A percentile compares a stretch with the other conserved stretches of the same genome.
Evolutionary conservation across 2,797 vertebrate species (phyloP).

Genomic region (Sebastes vulpes): DNA sequence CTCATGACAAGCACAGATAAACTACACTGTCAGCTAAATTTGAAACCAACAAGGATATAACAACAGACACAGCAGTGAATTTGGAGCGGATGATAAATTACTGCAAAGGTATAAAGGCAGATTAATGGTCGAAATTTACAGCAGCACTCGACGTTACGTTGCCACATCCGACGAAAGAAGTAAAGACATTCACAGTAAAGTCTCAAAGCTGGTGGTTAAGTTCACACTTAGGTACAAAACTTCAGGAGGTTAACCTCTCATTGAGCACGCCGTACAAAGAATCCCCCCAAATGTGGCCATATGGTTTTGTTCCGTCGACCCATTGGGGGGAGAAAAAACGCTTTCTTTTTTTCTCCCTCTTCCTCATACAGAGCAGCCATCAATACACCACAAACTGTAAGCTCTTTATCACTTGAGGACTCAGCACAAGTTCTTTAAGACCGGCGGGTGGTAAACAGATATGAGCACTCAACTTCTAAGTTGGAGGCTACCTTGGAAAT

Average conservation of each 20-base stretch:
- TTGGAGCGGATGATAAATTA: not conserved
- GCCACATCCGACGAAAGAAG: not conserved
- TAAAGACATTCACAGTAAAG: not conserved
- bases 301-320: not conserved
- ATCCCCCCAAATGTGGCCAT: not conserved
- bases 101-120: not conserved
- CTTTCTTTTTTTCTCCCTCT: not conserved
- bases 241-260: conserved; percentile 1
- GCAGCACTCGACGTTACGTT: not conserved
- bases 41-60: not conserved
- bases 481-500: conserved; percentile 36
- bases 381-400: conserved; percentile 1
- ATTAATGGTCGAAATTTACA: not conserved
- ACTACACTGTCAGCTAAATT: not conserved
- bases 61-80: not conserved
- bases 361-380: conserved; percentile 13
- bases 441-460: conserved; percentile 28
- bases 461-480: conserved; percentile 23
- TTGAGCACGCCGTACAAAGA: not conserved
- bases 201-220: not conserved
- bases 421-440: conserved; percentile 37
- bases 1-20: not conserved
- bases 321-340: not conserved
- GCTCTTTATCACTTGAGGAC: conserved; percentile 45
- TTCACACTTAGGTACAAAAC: not conserved